Base-by-base conservation (phyloP, 2,113 vertebrate species). In the Rhea pennata region DNA sequence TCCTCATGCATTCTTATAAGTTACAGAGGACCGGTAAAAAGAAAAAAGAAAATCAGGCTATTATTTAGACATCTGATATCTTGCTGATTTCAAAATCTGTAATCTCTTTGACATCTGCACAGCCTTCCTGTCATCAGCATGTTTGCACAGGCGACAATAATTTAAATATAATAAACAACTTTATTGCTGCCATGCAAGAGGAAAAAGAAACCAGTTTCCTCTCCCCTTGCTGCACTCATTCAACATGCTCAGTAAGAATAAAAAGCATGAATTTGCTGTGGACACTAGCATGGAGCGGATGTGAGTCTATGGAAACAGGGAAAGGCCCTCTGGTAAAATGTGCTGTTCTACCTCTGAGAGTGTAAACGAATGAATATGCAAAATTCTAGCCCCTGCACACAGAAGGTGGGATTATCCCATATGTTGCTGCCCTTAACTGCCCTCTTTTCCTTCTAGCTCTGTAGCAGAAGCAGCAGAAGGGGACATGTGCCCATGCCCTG, bases 301-400 rank as follows among this genome's bases (percentile, higher is more conserved):
- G 12, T 23, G 31, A 69, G 33, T 53, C 40, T 36, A 77, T 6
- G 81, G 62, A 84, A 75, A 61, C 4, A 75, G 24, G 17, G 31
- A 84, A 82, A 82, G 10, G 39, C 39, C 12, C 12, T 48, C 36
- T n/a, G 1, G 0, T 75, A 84, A 86, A 10, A 64, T 6, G 40
- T 0, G 2, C 0, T 0, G 6, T 51, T 95, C 84, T 77, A 69
- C 9, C 2, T 0, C 39, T 26, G 46, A 53, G 31, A 8, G 27
- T 6, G 10, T 15, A n/a, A 74, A 71, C 22, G 88, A 71, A 67
- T 2, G 65, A 29, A 44, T 58, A 70, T 4, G 23, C 10, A 56
- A 33, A 82, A 5, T 14, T 78, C 12, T 20, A 44, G 17, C 13
- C 80, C 16, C n/a, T 72, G 51, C 27, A 42, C 21, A 10, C 4